phyloP scores from a whole-genome alignment of 2,888 invertebrate genomes.

The Agrochola circellaris region DNA sequence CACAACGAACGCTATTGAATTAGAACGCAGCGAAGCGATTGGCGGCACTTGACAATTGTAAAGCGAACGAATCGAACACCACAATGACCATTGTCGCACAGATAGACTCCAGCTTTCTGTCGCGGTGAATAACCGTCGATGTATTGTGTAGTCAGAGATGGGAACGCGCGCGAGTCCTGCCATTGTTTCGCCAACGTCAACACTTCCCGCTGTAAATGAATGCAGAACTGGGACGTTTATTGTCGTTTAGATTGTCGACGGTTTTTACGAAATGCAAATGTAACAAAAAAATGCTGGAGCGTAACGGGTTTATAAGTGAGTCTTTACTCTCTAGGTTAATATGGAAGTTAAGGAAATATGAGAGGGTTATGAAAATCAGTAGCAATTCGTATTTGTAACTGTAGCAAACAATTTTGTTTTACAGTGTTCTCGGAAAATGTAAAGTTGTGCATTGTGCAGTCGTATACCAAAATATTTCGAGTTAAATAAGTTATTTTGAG shows the following conservation, averaged over 20 bases:
- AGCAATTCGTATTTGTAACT: constrained; percentile 21
- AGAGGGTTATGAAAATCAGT: constrained; percentile 31
- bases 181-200: constrained; percentile 79
- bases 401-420: constrained; percentile 33
- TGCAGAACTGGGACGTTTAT: constrained; percentile 77
- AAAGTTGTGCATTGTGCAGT: constrained; percentile 46
- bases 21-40: constrained; percentile 71
- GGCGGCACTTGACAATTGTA: constrained; percentile 63
- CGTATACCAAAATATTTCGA: constrained; percentile 37
- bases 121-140: constrained; percentile 72
- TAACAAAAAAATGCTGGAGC: constrained; percentile 69
- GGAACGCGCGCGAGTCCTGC: constrained; percentile 74
- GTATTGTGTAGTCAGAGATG: constrained; percentile 76
- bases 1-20: constrained; percentile 70
- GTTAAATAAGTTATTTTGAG: constrained; percentile 38
- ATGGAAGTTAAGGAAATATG: constrained; percentile 42
- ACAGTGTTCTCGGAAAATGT: constrained; percentile 19
- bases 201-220: constrained; percentile 81
- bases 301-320: constrained; percentile 70
- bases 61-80: constrained; percentile 67
- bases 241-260: constrained; percentile 76
- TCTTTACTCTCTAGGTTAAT: constrained; percentile 62
- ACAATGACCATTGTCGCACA: constrained; percentile 72
- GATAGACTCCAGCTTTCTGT: constrained; percentile 66
- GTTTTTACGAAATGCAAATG: constrained; percentile 75